Conservation (phyloP, 2,113 vertebrate species). For the Lota lota region DNA sequence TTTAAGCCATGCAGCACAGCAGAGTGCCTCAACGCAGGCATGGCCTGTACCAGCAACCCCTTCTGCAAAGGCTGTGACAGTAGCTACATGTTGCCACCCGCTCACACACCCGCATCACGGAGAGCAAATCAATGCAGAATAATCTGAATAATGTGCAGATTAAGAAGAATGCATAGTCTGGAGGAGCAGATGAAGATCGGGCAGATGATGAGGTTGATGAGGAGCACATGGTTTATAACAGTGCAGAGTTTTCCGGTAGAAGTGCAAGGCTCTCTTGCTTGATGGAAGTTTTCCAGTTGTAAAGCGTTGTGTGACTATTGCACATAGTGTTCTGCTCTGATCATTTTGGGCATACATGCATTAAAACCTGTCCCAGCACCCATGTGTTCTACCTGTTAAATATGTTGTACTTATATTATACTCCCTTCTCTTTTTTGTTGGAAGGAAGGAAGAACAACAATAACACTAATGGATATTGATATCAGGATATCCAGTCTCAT, state of each 20-base stretch:
- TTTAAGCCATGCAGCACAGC: neutral
- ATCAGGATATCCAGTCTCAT: neutral
- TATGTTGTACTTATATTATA: neutral
- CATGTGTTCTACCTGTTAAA: neutral
- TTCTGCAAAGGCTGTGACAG: too few species aligned
- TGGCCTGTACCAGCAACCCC: too few species aligned
- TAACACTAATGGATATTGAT: neutral
- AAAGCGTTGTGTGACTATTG: neutral
- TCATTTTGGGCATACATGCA: neutral
- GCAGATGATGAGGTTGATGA: neutral
- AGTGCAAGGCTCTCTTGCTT: neutral
- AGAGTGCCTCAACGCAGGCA: too few species aligned
- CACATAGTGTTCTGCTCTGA: neutral
- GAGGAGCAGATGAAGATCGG: too few species aligned
- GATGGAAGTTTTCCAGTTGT: neutral
- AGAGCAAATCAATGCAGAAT: too few species aligned
- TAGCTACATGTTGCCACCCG: too few species aligned
- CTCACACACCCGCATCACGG: too few species aligned
- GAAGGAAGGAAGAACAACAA: too few species aligned
- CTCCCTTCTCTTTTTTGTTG: neutral
- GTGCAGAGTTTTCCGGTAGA: neutral
- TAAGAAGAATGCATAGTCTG: too few species aligned
- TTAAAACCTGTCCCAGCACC: neutral
- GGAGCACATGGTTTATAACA: neutral
- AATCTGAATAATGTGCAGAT: too few species aligned